Evolutionary conservation across 2,888 invertebrate species (phyloP), one percentile per base, ranked within the genome.

Genomic region (Amphimallon solstitiale): DNA sequence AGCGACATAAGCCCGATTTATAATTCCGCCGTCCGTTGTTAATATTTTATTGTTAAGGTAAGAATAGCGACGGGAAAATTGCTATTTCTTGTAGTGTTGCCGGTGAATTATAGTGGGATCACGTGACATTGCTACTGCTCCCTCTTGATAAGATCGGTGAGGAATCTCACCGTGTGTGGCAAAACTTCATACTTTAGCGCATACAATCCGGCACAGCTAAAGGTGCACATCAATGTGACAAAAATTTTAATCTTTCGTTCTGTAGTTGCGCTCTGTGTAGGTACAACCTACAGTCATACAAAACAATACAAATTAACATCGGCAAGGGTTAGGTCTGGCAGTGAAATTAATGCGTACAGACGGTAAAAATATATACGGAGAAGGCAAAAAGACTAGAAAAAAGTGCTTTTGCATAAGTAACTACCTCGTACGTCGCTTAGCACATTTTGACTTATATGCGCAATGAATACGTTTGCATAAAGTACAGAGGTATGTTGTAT

Each of bases 161-260:
- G 64, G 67, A 70, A 69, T 69, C 68, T 69, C 72, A 64, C 71
- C 67, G 72, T 73, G 73, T 73, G 73, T 73, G 73, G 73, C 72
- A 67, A 72, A 71, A 72, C 71, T 68, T 66, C 69, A 66, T 70
- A 71, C 63, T 70, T 68, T 34, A 52, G 51, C 35, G 29, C 56
- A 15, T 46, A 51, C 21, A 51, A 21, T 23, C 51, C 2, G 5
- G 23, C 51, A 12, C 40, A 4, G 4, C 4, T 14, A 9, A 34
- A 34, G 2, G 14, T 12, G 12, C 12, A 40, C 40, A 5, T 15
- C 23, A 48, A 5, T 54, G 54, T 9, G 37, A 14, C 15, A 54
- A 54, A 35, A 54, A 54, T 54, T 38, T 54, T 54, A 54, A 54
- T 54, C 37, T 54, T 54, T 9, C 54, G 7, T 14, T 21, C 9